These are phyloP conservation scores for Cossypha heuglini DNA, from an alignment of 2,797 vertebrate species.

Conservation along the genomic window DNA sequence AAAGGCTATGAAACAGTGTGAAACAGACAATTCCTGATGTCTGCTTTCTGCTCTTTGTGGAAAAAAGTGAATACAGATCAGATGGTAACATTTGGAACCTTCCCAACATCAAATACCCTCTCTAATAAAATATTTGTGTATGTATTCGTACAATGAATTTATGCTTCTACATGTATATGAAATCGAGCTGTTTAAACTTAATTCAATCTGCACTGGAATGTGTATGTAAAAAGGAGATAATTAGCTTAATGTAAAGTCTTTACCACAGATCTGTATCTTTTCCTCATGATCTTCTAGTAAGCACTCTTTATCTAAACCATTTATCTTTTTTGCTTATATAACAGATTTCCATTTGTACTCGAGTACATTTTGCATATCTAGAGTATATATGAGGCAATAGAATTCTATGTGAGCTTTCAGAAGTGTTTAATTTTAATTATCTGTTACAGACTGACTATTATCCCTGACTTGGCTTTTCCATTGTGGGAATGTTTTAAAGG, in stretches of 20 bases:
- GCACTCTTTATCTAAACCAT: neutral
- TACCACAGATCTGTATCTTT: neutral
- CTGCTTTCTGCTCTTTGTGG: neutral
- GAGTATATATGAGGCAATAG: neutral
- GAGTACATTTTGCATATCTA: neutral
- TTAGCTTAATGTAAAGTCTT: neutral
- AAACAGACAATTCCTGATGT: neutral
- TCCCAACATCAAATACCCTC: neutral
- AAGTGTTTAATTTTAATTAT: neutral
- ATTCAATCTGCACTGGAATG: neutral
- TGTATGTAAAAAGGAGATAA: neutral
- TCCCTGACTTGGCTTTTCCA: neutral
- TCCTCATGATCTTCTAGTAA: neutral
- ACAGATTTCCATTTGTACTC: neutral
- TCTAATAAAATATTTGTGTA: neutral
- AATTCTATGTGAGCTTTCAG: neutral
- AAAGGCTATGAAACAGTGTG: neutral
- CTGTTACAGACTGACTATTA: neutral
- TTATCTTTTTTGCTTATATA: neutral
- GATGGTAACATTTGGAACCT: neutral
- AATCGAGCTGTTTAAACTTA: neutral
- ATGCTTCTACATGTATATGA: neutral
- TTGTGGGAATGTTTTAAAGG: neutral
- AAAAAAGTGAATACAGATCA: neutral
- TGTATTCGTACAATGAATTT: neutral